These are phyloP conservation scores for Aethes cnicana DNA, from an alignment of 2,888 invertebrate species.

Conservation along the genomic window DNA sequence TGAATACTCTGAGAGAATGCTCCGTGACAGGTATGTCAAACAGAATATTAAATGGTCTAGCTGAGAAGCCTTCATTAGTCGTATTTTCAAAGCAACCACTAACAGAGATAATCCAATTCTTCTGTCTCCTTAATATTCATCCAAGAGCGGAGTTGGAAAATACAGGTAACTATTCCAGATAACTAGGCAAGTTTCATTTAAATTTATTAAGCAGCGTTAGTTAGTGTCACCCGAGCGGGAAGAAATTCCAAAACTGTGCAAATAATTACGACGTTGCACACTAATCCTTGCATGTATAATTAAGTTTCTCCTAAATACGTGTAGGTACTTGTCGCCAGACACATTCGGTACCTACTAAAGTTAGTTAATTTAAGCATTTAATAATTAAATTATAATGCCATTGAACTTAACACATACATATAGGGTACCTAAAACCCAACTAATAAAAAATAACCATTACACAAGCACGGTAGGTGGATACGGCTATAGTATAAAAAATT, in stretches of 20 bases:
- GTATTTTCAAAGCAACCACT: no score
- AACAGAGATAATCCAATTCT: no score
- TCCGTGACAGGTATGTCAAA: no score
- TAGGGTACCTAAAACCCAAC: no score
- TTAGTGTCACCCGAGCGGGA: neutral
- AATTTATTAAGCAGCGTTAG: conserved; percentile 19
- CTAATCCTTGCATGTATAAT: conserved; percentile 10
- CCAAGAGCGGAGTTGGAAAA: conserved; percentile 1
- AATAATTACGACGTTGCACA: conserved; percentile 7
- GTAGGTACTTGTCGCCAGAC: conserved; percentile 1
- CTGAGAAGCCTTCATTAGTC: no score
- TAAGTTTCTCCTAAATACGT: neutral
- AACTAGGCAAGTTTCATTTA: conserved; percentile 18
- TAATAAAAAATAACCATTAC: no score
- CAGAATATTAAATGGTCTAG: no score
- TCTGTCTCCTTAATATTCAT: conserved; percentile 2
- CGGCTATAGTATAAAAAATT: no score
- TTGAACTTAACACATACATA: no score
- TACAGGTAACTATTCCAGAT: neutral
- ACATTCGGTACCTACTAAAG: neutral
- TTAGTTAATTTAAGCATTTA: neutral
- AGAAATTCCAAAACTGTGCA: conserved; percentile 6
- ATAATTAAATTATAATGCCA: neutral
- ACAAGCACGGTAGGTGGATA: no score
- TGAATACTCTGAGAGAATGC: no score